Evolutionary conservation across 1,140 invertebrate genomes (phyloP).

Genomic region (Panagrolaimus sp.): DNA sequence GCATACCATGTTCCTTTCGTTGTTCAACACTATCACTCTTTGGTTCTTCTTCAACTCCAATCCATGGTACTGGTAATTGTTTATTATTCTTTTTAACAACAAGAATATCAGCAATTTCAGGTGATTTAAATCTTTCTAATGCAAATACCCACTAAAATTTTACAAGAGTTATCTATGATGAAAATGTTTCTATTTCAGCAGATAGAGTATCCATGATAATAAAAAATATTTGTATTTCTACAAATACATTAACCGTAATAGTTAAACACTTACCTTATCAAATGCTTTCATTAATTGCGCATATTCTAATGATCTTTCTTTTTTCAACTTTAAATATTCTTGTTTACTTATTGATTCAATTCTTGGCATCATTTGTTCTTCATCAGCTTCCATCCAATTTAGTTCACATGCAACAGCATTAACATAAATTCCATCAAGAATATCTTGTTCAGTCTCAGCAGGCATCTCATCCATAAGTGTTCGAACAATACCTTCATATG

Average conservation of each 20-base stretch:
- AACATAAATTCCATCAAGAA: not conserved
- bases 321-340: too few relatives aligned
- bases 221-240: too few relatives aligned
- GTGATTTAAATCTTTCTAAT: not conserved
- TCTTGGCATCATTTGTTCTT: slow-evolving; percentile 1
- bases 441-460: not conserved
- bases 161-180: too few relatives aligned
- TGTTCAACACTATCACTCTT: too few relatives aligned
- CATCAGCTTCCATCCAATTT: not conserved
- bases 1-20: too few relatives aligned
- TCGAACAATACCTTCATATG: not conserved
- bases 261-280: too few relatives aligned
- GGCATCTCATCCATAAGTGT: not conserved
- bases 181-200: too few relatives aligned
- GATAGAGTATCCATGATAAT: too few relatives aligned
- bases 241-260: too few relatives aligned
- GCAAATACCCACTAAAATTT: not conserved
- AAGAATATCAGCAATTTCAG: not conserved
- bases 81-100: not conserved
- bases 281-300: too few relatives aligned
- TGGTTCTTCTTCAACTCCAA: not conserved
- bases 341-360: not conserved
- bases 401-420: not conserved
- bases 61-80: slow-evolving; percentile 4
- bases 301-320: too few relatives aligned